Evolutionary conservation across 2,113 vertebrate genomes (phyloP), one percentile per base, ranked within the genome.

Genomic region (Mustela lutreola): DNA sequence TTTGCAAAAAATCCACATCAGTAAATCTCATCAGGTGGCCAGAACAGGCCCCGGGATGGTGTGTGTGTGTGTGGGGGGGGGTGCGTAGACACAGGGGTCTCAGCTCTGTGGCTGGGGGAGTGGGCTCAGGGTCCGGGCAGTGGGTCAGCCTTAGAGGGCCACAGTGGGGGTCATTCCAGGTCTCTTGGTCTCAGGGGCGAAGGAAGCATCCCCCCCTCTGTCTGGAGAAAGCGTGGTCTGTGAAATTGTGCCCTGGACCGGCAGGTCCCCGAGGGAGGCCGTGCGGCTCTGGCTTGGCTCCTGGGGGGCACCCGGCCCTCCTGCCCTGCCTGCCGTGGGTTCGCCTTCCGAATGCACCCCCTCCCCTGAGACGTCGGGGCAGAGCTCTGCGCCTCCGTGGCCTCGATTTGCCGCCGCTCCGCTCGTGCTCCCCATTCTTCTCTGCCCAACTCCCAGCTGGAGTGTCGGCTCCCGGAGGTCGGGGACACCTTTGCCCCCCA

Each of bases 331-430:
- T 0, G 4, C 62, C 1, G 15, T 1, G 19, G 31, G 42, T 33
- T 33, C 19, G 12, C 6, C 1, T 31, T 5, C 75, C 16, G 75
- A 28, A 45, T 0, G 26, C 24, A 12, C 42, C 26, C 4, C 7
- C 45, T 9, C 4, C 45, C 26, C 75, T 12, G 15, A 16, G 75
- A 78, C 4, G 0, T 78, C 2, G 42, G 1, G 6, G 4, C 11
- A 33, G 2, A 2, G 3, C 39, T 22, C 22, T 4, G 0, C 11
- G 4, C 31, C 11, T 65, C 83, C 2, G 3, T 1, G 60, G 33
- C 31, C 14, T 15, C 7, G 22, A 19, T 39, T 50, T 18, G 2
- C 65, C 65, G 4, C 26, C 3, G 8, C 48, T 19, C 48, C 33
- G 14, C 84, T 28, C 21, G 1, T 26, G 33, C 84, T 71, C 15